A percentile compares a stretch with the other conserved stretches of the same genome.
phyloP scores from a whole-genome alignment of 2,113 vertebrate species.

The Morone chrysops region DNA sequence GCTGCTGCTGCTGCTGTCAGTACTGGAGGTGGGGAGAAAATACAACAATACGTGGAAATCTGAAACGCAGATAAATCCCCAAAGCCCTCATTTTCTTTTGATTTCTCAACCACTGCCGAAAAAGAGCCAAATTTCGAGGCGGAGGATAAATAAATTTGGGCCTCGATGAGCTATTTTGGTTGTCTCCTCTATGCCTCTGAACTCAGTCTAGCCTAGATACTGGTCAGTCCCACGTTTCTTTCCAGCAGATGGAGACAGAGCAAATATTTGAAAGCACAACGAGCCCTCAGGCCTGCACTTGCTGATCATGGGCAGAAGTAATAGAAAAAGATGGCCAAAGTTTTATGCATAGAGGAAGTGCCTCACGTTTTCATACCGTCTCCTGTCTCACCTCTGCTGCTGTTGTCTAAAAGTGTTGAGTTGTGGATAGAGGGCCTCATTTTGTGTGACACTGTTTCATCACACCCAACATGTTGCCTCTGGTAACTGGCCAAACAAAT shows the following conservation, averaged over 20 bases:
- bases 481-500: conserved; percentile 47
- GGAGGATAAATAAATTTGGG: conserved; percentile 49
- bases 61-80: conserved; percentile 27
- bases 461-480: conserved; percentile 38
- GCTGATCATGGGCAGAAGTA: conserved; percentile 13
- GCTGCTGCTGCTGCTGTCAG: conserved; percentile 65
- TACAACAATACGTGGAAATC: conserved; percentile 44
- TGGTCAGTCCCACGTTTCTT: conserved; percentile 49
- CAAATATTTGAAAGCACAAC: conserved; percentile 49
- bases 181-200: conserved; percentile 71
- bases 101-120: conserved; percentile 24
- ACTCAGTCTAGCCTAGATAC: conserved; percentile 72
- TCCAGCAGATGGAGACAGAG: conserved; percentile 81
- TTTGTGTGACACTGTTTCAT: conserved; percentile 29
- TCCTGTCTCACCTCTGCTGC: not conserved
- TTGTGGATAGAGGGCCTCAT: conserved; percentile 20
- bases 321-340: conserved; percentile 6
- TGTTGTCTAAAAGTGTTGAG: not conserved
- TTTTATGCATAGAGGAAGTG: conserved; percentile 18
- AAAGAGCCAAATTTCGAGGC: conserved; percentile 32
- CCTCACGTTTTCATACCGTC: not conserved
- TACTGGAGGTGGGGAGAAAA: conserved; percentile 53
- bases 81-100: conserved; percentile 38
- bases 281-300: conserved; percentile 37
- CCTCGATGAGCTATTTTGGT: conserved; percentile 68